phyloP scores from a whole-genome alignment of 2,797 vertebrate genomes.

The Tiaroga cobitis region DNA sequence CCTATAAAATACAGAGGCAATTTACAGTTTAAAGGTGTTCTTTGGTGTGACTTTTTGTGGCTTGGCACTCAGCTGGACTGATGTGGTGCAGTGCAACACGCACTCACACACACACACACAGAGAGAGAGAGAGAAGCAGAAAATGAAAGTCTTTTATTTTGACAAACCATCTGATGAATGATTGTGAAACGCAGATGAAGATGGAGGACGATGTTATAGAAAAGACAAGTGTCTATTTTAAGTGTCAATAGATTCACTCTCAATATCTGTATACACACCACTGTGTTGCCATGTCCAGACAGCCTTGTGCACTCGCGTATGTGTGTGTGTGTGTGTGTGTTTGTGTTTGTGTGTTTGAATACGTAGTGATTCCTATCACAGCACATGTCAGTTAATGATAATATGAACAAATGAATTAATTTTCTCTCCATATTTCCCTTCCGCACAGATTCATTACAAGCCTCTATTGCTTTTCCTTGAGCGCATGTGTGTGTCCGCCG shows the following conservation, averaged over 20 bases:
- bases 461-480: conserved; percentile 40
- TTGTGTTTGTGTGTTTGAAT: conserved; percentile 13
- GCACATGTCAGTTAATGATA: conserved; percentile 43
- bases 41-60: neutral
- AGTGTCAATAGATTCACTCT: neutral
- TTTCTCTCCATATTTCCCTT: conserved; percentile 41
- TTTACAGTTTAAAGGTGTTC: neutral
- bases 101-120: neutral
- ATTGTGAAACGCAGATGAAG: conserved; percentile 32
- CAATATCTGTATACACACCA: too few species aligned
- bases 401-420: conserved; percentile 48
- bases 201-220: conserved; percentile 21
- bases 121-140: neutral
- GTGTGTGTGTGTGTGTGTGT: conserved; percentile 12
- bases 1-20: neutral
- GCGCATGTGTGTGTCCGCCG: neutral
- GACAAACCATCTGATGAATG: conserved; percentile 29
- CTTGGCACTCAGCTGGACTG: neutral
- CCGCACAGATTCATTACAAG: conserved; percentile 14
- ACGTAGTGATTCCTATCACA: conserved; percentile 28
- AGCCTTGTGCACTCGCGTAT: neutral
- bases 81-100: neutral
- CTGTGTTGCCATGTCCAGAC: neutral
- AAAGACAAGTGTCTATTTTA: conserved; percentile 1
- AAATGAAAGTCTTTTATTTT: conserved; percentile 53